phyloP scores from a whole-genome alignment of 1,140 invertebrate species.

The Hydropsyche tenuis region DNA sequence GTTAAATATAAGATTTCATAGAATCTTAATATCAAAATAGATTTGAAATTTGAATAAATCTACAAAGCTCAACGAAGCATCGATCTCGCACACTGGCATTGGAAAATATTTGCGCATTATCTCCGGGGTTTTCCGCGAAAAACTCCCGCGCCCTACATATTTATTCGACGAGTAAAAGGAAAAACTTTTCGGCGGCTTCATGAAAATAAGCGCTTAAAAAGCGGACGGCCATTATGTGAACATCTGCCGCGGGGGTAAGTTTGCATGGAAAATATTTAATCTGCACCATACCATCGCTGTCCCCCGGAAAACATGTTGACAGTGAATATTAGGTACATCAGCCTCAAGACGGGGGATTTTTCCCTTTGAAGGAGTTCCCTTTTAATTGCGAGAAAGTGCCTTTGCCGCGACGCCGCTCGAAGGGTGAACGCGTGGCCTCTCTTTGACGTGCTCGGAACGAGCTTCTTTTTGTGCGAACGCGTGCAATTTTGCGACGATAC shows the following conservation, averaged over 20 bases:
- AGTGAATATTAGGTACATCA: constrained; percentile 39
- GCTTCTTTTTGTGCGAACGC: no score
- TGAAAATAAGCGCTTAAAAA: constrained; percentile 46
- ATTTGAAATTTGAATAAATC: no score
- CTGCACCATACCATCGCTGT: background rate
- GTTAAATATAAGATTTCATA: no score
- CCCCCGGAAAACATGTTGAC: constrained; percentile 38
- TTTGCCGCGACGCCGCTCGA: background rate
- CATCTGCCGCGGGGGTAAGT: constrained; percentile 40
- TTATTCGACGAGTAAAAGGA: background rate
- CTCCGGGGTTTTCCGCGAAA: no score
- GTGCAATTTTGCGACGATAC: no score
- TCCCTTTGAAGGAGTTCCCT: background rate
- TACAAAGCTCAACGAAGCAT: no score
- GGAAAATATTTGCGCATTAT: no score
- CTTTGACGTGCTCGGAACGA: no score
- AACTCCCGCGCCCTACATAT: no score
- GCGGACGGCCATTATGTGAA: constrained; percentile 43
- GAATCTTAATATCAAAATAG: no score
- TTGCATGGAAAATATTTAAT: constrained; percentile 45
- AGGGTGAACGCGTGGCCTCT: no score
- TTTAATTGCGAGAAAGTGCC: constrained; percentile 32
- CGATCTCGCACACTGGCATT: no score
- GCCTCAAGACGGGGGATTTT: constrained; percentile 32
- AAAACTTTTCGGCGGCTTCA: constrained; percentile 33